phyloP scores from a whole-genome alignment of 2,113 vertebrate genomes.

The Condylura cristata region DNA sequence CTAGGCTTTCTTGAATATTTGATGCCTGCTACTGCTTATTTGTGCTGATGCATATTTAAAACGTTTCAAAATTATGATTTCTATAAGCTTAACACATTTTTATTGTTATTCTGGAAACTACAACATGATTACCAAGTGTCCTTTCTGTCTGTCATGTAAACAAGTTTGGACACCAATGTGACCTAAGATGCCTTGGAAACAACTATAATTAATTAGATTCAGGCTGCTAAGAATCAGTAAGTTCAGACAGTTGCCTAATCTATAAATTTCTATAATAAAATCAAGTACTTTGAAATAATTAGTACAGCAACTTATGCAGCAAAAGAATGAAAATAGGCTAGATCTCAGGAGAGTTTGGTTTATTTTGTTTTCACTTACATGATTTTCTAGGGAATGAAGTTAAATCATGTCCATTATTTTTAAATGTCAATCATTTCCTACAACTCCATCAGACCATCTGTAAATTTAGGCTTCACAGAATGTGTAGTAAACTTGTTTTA shows the following conservation, averaged over 20 bases:
- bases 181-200: slow-evolving; percentile 20
- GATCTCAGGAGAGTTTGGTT: neutral
- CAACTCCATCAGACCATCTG: neutral
- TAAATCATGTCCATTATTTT: slow-evolving; percentile 14
- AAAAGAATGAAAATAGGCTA: neutral
- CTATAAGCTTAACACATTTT: neutral
- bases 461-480: slow-evolving; percentile 10
- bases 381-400: slow-evolving; percentile 45
- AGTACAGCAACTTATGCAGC: neutral
- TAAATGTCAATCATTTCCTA: slow-evolving; percentile 1
- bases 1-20: slow-evolving; percentile 22
- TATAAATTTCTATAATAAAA: slow-evolving; percentile 46
- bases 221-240: neutral
- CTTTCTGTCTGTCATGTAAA: slow-evolving; percentile 21
- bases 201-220: slow-evolving; percentile 22
- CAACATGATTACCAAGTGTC: neutral
- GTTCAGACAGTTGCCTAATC: slow-evolving; percentile 22
- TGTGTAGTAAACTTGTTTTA: neutral
- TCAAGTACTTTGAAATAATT: slow-evolving; percentile 28
- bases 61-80: slow-evolving; percentile 24
- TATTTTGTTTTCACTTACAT: slow-evolving; percentile 41
- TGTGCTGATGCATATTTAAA: neutral
- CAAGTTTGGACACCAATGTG: slow-evolving; percentile 7
- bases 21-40: neutral
- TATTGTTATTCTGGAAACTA: slow-evolving; percentile 6